Evolutionary conservation across 2,797 vertebrate genomes (phyloP), one percentile per base, ranked within the genome.

Genomic region (Poeciliopsis infans): DNA sequence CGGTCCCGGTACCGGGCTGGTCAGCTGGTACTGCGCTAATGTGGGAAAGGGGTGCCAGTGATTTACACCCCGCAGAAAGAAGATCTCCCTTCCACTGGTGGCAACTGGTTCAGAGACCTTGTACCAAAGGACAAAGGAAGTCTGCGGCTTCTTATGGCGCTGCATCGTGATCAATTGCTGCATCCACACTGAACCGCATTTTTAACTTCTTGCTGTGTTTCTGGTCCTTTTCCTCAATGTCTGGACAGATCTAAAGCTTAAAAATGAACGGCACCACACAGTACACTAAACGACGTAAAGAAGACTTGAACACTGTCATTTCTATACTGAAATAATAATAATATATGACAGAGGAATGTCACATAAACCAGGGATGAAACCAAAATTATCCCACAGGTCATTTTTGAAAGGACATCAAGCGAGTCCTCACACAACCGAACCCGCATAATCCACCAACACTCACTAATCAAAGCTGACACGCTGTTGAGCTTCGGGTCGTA

Each of bases 401-500:
- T 11, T 61, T 36, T 72, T 57, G 47, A 33, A 77, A 53, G 36
- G n/a, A 80, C 51, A 66, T 75, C 41, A 75, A 75, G 59, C 59
- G 64, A 75, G 80, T 46, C 51, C 77, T 77, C 64, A 59, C 75
- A 69, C 53, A 80, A 89, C 84, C 80, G 76, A 81, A 69, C 68
- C 49, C 3, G 2, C 69, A 80, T 72, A 78, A 23, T 46, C 4
- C 45, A 46, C 13, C 71, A 81, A 88, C 85, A 96, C 98, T 98
- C 95, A 99, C 98, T 99, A 94, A 99, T 98, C 92, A 99, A 95
- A 45, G 97, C 96, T 10, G 98, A 99, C 87, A 98, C 97, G 0
- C 97, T 99, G 95, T 98, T 98, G 86, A 99, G 96, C 94, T 99
- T 99, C 68, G 98, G 98, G 94, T 99, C 98, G 0, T 99, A 99